These are phyloP conservation scores for Cephalopholis sonnerati DNA, from an alignment of 2,113 vertebrate species.

Conservation along the genomic window DNA sequence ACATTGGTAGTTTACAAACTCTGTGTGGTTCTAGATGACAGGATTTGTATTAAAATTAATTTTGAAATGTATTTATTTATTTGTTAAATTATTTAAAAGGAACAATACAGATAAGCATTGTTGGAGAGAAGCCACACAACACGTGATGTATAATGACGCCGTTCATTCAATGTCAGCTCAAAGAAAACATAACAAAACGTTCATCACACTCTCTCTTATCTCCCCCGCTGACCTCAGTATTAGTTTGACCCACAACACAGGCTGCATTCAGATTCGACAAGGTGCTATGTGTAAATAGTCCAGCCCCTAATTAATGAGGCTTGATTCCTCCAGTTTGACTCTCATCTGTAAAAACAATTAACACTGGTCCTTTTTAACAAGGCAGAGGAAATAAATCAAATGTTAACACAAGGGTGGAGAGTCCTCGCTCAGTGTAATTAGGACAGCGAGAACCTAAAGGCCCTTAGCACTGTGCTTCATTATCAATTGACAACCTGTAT, in stretches of 20 bases:
- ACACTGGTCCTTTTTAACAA: conserved; percentile 89
- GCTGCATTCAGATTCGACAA: conserved; percentile 56
- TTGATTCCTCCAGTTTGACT: conserved; percentile 90
- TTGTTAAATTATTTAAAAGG: background rate
- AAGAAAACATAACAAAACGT: background rate
- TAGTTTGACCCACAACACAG: conserved; percentile 26
- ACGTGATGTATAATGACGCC: background rate
- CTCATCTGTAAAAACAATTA: conserved; percentile 95
- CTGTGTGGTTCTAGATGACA: background rate
- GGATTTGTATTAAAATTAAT: background rate
- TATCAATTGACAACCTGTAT: conserved; percentile 90
- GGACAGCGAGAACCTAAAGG: conserved; percentile 87
- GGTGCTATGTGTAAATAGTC: conserved; percentile 81
- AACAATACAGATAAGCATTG: background rate
- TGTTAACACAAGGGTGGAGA: conserved; percentile 91
- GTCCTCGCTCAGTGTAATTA: conserved; percentile 91
- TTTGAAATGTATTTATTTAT: background rate
- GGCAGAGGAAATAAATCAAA: conserved; percentile 94
- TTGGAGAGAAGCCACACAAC: background rate
- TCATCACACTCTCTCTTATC: conserved; percentile 18
- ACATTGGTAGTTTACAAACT: background rate
- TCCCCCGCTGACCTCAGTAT: conserved; percentile 6
- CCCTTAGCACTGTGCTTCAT: conserved; percentile 84
- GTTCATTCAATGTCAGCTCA: background rate
- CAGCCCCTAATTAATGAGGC: conserved; percentile 88